Base-by-base conservation (phyloP, 2,797 vertebrate species). In the Artibeus lituratus region DNA sequence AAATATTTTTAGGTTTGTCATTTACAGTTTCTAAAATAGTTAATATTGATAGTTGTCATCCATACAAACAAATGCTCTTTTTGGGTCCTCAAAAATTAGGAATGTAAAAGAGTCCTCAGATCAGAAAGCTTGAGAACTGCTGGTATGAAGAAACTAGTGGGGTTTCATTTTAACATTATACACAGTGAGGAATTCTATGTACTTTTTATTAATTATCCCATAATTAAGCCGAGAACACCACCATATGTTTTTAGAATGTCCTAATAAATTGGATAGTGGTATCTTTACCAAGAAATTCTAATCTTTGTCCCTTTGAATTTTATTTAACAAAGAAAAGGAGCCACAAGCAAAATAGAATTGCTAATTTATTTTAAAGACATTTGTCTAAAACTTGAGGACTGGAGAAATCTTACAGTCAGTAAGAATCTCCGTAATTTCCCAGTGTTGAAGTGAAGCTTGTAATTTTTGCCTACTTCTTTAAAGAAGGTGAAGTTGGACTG, bases 251-350 rank as follows among this genome's bases (percentile, higher is more conserved):
- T 88, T 15, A 49, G 51, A 19, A 18, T 93, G 49, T 42, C 35
- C 21, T 91, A 32, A 78, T 84, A 77, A 82, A 37, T 53, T 86
- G 39, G 82, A 35, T 81, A 77, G 8, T 12, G 26, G 14, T 88
- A 35, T 59, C 55, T 69, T 83, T 78, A 70, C 32, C 4, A 62
- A 73, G 83, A 85, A 93, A 70, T 32, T 82, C 4, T 59, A 29
- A 49, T 74, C 32, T 91, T 80, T 88, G 59, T 87, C 81, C 35
- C 9, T 94, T 92, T 94, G 55, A 39, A 81, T 62, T 87, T 73
- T 51, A 35, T 62, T 90, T 78, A 47, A 87, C 37, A 87, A 69
- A 49, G 24, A 55, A 57, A 90, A 62, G 18, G 16, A 44, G 37
- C 93, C n/a, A 15, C 14, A 62, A 81, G 57, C 67, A 80, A 76